Evolutionary conservation across 1,140 invertebrate genomes (phyloP).

Genomic region (Zaprionus capensis): DNA sequence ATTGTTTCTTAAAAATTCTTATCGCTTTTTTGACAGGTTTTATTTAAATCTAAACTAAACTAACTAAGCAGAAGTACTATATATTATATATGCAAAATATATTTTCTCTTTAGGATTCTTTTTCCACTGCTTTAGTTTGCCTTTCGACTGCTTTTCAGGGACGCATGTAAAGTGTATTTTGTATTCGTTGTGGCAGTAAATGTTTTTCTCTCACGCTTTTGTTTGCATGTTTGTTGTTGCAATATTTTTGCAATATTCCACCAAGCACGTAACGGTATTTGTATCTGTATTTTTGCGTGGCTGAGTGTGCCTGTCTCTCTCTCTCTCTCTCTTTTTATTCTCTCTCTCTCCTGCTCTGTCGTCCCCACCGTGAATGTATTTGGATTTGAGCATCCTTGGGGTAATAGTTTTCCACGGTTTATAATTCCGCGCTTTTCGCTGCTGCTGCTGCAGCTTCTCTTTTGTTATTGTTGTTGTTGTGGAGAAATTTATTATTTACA

Average conservation of each 20-base stretch:
- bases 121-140: neutral
- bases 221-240: conserved; percentile 57
- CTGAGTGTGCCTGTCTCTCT: neutral
- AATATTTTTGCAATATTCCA: conserved; percentile 75
- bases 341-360: neutral
- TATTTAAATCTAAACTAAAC: no score
- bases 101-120: neutral
- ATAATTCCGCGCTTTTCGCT: conserved; percentile 75
- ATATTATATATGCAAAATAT: no score
- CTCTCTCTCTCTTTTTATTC: neutral
- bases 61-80: no score
- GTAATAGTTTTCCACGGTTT: conserved; percentile 82
- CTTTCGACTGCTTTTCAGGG: neutral
- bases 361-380: conserved; percentile 49
- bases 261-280: conserved; percentile 72
- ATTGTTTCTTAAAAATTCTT: no score
- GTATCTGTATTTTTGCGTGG: conserved; percentile 40
- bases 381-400: conserved; percentile 81
- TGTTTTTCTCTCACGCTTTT: conserved; percentile 11
- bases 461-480: conserved; percentile 33
- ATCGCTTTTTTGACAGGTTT: no score
- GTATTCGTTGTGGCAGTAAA: neutral
- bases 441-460: conserved; percentile 14
- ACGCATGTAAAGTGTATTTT: conserved; percentile 31
- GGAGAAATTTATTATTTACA: conserved; percentile 79